Base-by-base conservation (phyloP, 2,113 vertebrate species). In the Grus americana region DNA sequence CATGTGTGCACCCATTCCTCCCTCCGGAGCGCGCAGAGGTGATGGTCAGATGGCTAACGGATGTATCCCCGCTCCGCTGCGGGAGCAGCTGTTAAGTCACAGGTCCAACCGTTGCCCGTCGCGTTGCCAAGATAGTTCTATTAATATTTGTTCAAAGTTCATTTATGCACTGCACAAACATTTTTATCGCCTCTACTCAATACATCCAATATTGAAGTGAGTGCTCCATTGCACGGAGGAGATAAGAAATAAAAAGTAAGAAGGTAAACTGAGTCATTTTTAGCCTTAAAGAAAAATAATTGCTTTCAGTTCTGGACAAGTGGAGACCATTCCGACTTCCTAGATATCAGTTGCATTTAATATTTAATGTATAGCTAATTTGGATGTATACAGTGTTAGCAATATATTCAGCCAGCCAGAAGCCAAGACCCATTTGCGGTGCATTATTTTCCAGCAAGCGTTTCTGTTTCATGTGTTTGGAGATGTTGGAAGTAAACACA, bases 81-180 rank as follows among this genome's bases (percentile, higher is more conserved):
- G 1, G 61, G 67, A 80, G 73, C 73, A 65, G 40, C 40, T 50
- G 47, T 26, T 24, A 38, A 84, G 63, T 15, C 59, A 42, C 5
- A 0, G 47, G 24, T 75, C 86, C 79, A 52, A 18, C 52, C 38
- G 8, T 12, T 38, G 62, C 22, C 61, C 13, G 38, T 83, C 20
- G 2, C 50, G 47, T 42, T 72, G 58, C 70, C 65, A 23, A 67
- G 76, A 82, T 29, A 62, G 47, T 44, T 90, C 70, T 67, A 78
- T 57, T 92, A 81, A 78, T 86, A 73, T 86, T 92, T 92, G 76
- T 62, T 90, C 75, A 78, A 81, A 82, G 47, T 72, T 78, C 42
- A 36, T 67, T 86, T 78, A 27, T 40, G 42, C 21, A 11, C 65
- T 73, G 71, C 71, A 82, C 76, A 92, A 95, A 73, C 65, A 58